Evolutionary conservation across 2,888 invertebrate genomes (phyloP).

Genomic region (Stenotaenia linearis): DNA sequence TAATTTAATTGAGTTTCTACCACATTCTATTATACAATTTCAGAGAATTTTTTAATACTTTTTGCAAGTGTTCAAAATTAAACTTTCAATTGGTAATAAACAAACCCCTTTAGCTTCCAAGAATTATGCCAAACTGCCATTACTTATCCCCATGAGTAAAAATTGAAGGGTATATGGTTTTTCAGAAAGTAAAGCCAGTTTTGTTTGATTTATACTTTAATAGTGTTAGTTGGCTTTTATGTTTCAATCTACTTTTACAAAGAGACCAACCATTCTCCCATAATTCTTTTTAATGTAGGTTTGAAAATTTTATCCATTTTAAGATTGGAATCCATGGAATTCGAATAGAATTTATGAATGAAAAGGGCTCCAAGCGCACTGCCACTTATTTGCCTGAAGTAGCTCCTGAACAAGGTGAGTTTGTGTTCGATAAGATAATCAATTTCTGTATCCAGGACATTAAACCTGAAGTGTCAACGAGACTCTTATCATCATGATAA

Average conservation of each 20-base stretch:
- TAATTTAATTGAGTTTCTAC: too few relatives aligned
- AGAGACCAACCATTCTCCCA: not conserved
- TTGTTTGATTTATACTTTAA: too few relatives aligned
- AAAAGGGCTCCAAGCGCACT: slow-evolving; percentile 84
- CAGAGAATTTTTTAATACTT: too few relatives aligned
- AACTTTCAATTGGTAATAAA: too few relatives aligned
- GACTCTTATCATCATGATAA: not conserved
- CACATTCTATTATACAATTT: too few relatives aligned
- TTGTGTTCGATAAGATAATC: not conserved
- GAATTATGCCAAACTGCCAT: too few relatives aligned
- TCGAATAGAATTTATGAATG: slow-evolving; percentile 92
- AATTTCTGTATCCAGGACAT: not conserved
- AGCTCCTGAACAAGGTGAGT: slow-evolving; percentile 88
- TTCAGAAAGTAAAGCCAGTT: too few relatives aligned
- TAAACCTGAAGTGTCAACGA: not conserved
- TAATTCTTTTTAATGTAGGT: not conserved
- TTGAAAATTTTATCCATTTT: not conserved
- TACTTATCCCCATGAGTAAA: too few relatives aligned
- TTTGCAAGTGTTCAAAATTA: too few relatives aligned
- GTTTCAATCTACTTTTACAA: not conserved
- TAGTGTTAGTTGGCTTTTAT: too few relatives aligned
- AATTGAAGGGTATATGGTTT: too few relatives aligned
- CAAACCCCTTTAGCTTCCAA: too few relatives aligned
- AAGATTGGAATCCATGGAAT: slow-evolving; percentile 85
- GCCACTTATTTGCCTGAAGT: slow-evolving; percentile 99